Conservation (phyloP, 2,888 invertebrate species). For the Cynaeus angustus region DNA sequence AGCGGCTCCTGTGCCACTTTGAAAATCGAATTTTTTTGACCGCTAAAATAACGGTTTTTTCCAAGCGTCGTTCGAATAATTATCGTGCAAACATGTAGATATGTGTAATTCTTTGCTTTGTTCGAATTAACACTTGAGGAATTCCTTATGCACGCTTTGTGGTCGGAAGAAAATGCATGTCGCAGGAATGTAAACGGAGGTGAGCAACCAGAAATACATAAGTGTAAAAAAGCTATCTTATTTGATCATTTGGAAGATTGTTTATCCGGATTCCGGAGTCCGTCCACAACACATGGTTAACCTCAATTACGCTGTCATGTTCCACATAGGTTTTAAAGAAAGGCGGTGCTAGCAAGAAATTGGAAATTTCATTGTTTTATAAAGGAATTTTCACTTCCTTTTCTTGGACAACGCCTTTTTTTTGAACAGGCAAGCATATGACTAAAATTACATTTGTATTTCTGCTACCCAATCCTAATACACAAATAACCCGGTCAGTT, state of each 20-base stretch:
- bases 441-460: too few species aligned
- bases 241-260: neutral
- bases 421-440: too few species aligned
- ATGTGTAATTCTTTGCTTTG: constrained; percentile 42
- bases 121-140: constrained; percentile 45
- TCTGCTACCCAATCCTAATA: neutral
- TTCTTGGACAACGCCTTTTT: too few species aligned
- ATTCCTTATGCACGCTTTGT: constrained; percentile 34
- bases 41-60: constrained; percentile 55
- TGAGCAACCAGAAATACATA: too few species aligned
- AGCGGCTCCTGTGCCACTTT: constrained; percentile 50
- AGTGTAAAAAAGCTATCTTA: too few species aligned
- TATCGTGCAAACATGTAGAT: constrained; percentile 25
- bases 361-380: neutral
- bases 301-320: constrained; percentile 41
- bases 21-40: constrained; percentile 47
- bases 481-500: neutral
- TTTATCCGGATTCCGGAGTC: constrained; percentile 31
- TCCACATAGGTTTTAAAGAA: constrained; percentile 33
- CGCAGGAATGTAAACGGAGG: neutral
- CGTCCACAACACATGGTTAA: constrained; percentile 26
- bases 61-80: constrained; percentile 48
- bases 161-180: constrained; percentile 33
- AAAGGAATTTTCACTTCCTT: too few species aligned
- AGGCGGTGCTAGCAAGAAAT: neutral